A percentile compares a stretch with the other conserved stretches of the same genome.
Evolutionary conservation across 2,113 vertebrate species (phyloP).

Genomic region (Eurypyga helias): DNA sequence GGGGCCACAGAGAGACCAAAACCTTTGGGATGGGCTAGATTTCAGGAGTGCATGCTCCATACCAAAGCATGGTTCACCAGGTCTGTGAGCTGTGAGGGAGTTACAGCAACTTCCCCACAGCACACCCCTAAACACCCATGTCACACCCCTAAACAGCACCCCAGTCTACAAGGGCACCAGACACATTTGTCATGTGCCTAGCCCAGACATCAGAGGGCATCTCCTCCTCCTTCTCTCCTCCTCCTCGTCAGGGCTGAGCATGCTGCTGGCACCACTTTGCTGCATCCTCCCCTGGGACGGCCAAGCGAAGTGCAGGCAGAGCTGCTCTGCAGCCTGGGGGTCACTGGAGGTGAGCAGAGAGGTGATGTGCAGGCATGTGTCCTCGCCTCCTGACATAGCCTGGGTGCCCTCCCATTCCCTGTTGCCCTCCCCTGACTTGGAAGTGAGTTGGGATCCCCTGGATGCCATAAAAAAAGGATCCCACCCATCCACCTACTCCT

Average conservation of each 20-base stretch:
- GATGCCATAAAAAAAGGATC: background rate
- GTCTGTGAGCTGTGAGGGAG: background rate
- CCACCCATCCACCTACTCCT: background rate
- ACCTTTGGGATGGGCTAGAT: background rate
- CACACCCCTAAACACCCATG: background rate
- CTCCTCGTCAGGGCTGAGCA: background rate
- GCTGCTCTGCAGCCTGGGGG: background rate
- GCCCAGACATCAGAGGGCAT: background rate
- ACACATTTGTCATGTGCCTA: background rate
- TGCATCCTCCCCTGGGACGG: background rate
- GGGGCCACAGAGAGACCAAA: background rate
- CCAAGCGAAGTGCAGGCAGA: background rate
- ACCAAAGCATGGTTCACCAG: rapidly evolving
- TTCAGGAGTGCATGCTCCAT: background rate
- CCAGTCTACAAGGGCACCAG: background rate
- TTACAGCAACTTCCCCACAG: background rate
- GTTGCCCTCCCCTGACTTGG: background rate
- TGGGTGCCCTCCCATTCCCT: background rate
- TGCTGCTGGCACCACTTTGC: background rate
- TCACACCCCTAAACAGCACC: background rate
- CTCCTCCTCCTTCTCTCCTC: background rate
- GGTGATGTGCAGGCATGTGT: background rate
- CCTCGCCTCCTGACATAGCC: background rate
- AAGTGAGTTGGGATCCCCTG: background rate
- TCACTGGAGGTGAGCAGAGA: background rate